Conservation (phyloP, 2,888 invertebrate genomes). For the Euzetes globulus region DNA sequence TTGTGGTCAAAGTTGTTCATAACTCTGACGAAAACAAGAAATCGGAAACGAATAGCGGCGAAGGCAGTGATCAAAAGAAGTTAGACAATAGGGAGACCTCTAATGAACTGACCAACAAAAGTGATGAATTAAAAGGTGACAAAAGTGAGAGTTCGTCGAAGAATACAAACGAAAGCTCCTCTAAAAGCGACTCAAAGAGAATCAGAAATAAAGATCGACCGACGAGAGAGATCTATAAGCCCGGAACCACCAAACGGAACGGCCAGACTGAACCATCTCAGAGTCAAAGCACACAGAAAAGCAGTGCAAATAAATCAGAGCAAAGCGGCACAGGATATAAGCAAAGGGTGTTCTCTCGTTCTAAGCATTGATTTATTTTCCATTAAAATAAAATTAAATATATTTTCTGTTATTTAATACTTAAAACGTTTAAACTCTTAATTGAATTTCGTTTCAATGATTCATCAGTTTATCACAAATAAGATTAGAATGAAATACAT, state of each 20-base stretch:
- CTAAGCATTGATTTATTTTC: constrained; percentile 4
- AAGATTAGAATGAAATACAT: not conserved
- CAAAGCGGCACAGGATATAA: not conserved
- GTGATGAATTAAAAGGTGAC: not conserved
- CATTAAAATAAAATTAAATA: not conserved
- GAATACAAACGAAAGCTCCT: not conserved
- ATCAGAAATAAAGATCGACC: constrained; percentile 60
- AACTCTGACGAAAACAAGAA: constrained; percentile 3
- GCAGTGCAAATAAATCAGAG: constrained; percentile 7
- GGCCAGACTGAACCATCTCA: constrained; percentile 30
- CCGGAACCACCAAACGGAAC: constrained; percentile 52
- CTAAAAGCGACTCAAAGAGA: not conserved
- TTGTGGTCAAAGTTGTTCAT: constrained; percentile 1
- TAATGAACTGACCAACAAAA: not conserved
- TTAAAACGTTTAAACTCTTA: not conserved
- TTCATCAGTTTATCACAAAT: not conserved
- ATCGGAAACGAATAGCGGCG: not conserved
- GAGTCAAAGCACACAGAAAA: not conserved
- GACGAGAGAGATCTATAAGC: constrained; percentile 79
- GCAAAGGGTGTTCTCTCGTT: constrained; percentile 3
- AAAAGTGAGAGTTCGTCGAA: constrained; percentile 20
- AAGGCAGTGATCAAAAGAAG: not conserved
- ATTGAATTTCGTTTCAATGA: not conserved
- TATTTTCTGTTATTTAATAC: not conserved
- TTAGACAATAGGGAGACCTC: not conserved